Evolutionary conservation across 1,140 invertebrate species (phyloP), one percentile per base, ranked within the genome.

Genomic region (Anastrepha obliqua): DNA sequence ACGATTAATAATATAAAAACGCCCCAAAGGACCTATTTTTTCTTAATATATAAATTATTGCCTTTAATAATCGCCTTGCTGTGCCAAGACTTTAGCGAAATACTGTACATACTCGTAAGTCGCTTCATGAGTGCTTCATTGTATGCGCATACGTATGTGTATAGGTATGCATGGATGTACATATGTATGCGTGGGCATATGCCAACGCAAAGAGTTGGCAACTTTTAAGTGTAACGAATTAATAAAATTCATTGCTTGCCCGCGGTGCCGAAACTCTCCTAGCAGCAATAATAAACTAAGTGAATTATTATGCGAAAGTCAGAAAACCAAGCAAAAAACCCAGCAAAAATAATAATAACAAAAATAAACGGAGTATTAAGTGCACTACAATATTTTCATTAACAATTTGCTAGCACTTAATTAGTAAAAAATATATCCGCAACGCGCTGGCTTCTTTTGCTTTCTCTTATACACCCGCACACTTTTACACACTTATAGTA

Each of bases 361-460:
- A 81, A 55, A 81, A 55, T 2, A n/a, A 11, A 51, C 7, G 20
- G 9, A 51, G 29, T 55, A 81, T 81, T 55, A 29, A 81, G 47
- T n/a, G 51, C 74, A 81, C 47, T 51, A 55, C 47, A 81, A 81
- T 55, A 81, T 81, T 81, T 81, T 81, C 74, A 81, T 81, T 81
- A 81, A 20, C 74, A 55, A 51, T 81, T 81, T 81, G 74, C 74
- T 81, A 81, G 74, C 74, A 81, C 74, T 81, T 81, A 81, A 81
- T 81, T 81, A 81, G 15, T 20, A 81, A 81, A 55, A 81, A 58
- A 81, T 81, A 81, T 81, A 44, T 44, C 15, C 70, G 51, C 3
- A 39, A 47, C 42, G 15, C 15, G 3, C 70, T 17, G n/a, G 44
- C 70, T 51, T 15, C 70, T 74, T 42, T 20, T 8, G 6, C 51